Conservation (phyloP, 2,888 invertebrate species). For the Dryomyza anilis region DNA sequence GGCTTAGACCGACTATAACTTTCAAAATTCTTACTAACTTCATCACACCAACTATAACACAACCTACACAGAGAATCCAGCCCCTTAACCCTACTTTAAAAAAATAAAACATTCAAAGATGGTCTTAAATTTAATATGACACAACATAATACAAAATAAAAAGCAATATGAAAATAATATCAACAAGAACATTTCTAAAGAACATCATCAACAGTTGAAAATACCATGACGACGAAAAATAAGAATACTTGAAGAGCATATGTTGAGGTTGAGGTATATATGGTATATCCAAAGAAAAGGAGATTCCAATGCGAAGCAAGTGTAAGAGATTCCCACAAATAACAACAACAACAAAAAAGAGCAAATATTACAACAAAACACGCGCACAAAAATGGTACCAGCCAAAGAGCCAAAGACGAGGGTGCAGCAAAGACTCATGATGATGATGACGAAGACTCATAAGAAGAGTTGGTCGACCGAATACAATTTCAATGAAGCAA, state of each 20-base stretch:
- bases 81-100: too few relatives aligned
- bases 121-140: constrained; percentile 1
- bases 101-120: neutral
- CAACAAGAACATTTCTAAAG: neutral
- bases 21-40: too few relatives aligned
- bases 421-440: neutral
- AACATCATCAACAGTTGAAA: constrained; percentile 12
- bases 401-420: too few relatives aligned
- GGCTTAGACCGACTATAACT: too few relatives aligned
- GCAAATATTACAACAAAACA: constrained; percentile 10
- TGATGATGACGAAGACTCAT: neutral
- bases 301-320: constrained; percentile 26
- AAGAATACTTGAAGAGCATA: too few relatives aligned
- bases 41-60: too few relatives aligned
- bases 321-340: constrained; percentile 9
- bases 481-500: neutral
- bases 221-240: neutral
- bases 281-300: constrained; percentile 5
- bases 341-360: constrained; percentile 9
- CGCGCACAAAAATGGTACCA: too few relatives aligned
- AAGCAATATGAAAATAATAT: neutral
- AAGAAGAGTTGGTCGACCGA: constrained; percentile 1
- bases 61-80: too few relatives aligned
- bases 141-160: neutral
- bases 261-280: too few relatives aligned